A percentile compares a stretch with the other conserved stretches of the same genome.
These are phyloP conservation scores for Eptesicus fuscus DNA, from an alignment of 2,113 vertebrate genomes.

Conservation along the genomic window DNA sequence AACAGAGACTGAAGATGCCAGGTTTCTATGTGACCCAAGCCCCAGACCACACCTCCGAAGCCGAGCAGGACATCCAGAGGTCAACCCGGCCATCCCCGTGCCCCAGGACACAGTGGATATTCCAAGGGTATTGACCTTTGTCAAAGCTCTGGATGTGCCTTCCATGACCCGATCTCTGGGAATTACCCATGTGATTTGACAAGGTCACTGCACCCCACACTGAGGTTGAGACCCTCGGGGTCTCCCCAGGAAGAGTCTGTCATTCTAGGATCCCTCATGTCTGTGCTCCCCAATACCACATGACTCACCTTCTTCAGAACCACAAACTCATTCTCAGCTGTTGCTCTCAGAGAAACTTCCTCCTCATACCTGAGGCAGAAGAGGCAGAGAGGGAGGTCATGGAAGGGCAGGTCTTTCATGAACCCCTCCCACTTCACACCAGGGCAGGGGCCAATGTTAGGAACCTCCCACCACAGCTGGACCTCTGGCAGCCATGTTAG, in stretches of 20 bases:
- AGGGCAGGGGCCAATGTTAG: too few relatives aligned
- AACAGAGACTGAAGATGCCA: too few relatives aligned
- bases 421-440: neutral
- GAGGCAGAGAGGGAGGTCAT: neutral
- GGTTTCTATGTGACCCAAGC: neutral
- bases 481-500: neutral
- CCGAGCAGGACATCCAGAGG: neutral
- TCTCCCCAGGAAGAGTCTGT: neutral
- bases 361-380: slow-evolving; percentile 61
- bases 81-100: neutral
- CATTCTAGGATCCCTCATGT: neutral
- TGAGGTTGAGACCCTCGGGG: neutral
- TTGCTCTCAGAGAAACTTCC: slow-evolving; percentile 64
- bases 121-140: neutral
- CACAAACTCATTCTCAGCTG: slow-evolving; percentile 70
- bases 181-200: neutral
- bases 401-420: neutral
- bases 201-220: neutral
- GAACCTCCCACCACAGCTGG: too few relatives aligned
- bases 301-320: slow-evolving; percentile 63
- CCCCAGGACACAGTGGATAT: neutral
- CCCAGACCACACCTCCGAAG: neutral
- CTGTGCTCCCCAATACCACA: neutral
- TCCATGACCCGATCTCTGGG: neutral
- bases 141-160: too few relatives aligned